A percentile compares a stretch with the other conserved stretches of the same genome.
These are phyloP conservation scores for Periophthalmus magnuspinnatus DNA, from an alignment of 2,797 vertebrate genomes.

Conservation along the genomic window DNA sequence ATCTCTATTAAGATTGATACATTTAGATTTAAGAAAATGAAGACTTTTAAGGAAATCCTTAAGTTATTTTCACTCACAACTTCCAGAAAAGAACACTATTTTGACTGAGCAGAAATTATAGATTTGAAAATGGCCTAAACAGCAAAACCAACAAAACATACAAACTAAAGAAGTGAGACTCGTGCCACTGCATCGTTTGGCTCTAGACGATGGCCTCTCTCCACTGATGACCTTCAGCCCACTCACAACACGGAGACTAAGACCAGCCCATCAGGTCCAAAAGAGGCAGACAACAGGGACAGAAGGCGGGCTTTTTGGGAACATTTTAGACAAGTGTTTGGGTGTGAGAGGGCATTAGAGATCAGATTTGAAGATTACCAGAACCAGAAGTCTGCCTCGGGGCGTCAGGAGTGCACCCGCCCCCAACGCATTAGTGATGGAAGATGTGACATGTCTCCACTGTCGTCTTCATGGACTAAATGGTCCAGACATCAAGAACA, in stretches of 20 bases:
- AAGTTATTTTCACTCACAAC: too few species aligned
- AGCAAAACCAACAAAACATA: too few species aligned
- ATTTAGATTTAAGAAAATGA: too few species aligned
- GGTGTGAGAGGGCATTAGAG: conserved; percentile 67
- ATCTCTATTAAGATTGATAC: too few species aligned
- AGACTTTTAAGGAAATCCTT: too few species aligned
- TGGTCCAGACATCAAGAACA: conserved; percentile 61
- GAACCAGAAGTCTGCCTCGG: conserved; percentile 51
- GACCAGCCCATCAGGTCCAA: too few species aligned
- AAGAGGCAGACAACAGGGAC: conserved; percentile 15
- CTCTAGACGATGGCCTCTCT: not conserved
- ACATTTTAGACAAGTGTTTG: conserved; percentile 63
- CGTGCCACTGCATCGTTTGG: not conserved
- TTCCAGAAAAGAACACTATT: too few species aligned
- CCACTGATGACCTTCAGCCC: conserved; percentile 30
- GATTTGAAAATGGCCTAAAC: too few species aligned
- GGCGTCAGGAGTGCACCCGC: conserved; percentile 45
- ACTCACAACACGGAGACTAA: conserved; percentile 21
- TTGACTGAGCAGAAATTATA: too few species aligned
- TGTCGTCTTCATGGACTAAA: conserved; percentile 43
- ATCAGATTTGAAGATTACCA: conserved; percentile 65
- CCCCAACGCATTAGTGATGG: conserved; percentile 51
- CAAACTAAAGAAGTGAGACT: not conserved
- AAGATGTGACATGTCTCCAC: conserved; percentile 46
- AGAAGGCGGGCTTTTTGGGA: conserved; percentile 33